Base-by-base conservation (phyloP, 2,797 vertebrate species). In the Darevskia mixta region DNA sequence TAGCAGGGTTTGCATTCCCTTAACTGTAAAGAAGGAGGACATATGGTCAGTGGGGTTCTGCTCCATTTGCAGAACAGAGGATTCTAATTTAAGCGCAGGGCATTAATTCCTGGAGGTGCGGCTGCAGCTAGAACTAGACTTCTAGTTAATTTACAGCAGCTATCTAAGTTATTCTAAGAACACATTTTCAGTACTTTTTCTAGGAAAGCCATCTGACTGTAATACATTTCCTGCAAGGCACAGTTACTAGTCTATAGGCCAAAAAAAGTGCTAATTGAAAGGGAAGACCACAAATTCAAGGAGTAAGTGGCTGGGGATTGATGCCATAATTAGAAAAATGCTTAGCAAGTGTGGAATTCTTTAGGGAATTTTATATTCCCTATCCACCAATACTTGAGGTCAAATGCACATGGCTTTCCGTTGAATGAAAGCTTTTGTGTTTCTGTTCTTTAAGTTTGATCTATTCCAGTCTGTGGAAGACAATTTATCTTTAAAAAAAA, bases 231-330 rank as follows among this genome's bases (percentile, higher is more conserved):
- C 49, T 64, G 69, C 43, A 61, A 86, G 87, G 83, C 85, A 88
- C 82, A 91, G 86, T 83, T 75, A 45, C 79, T 93, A 87, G 79
- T 77, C 64, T 72, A 43, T 18, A 80, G 29, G 58, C 35, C 0
- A 3, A 86, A 82, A 43, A 79, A 89, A 58, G 92, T 23, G 45
- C 80, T 88, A 91, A 93, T 0, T 82, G 32, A 69, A 71, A 25
- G 20, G 11, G 58, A 76, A 86, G 29, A 18, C 61, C 10, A 7
- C 1, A 2, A n/a, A 81, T 85, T 71, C 0, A 84, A 85, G 55
- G n/a, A 85, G 41, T 69, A 77, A 79, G 27, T 77, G 32, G 66
- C 29, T n/a, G 23, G 35, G 82, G 49, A 79, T 35, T 73, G 72
- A 84, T 83, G 82, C 35, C 67, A 18, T 77, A 72, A 49, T 49